Evolutionary conservation across 1,140 invertebrate genomes (phyloP), one percentile per base, ranked within the genome.

Genomic region (Ceratina calcarata): DNA sequence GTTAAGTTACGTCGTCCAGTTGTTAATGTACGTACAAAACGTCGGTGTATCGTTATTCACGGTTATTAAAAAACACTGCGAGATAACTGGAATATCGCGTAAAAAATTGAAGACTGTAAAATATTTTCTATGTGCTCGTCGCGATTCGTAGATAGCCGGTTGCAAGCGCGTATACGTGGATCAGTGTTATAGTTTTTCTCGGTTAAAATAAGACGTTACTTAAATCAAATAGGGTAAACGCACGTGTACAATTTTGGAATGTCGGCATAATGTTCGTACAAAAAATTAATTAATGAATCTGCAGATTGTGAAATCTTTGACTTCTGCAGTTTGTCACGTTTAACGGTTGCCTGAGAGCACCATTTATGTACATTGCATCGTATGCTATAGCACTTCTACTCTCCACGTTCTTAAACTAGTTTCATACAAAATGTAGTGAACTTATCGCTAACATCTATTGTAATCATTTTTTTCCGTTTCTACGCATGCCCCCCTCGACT

Each of bases 381-480:
- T 51, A 79, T 60, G 75, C 53, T 79, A 85, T 62, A 75, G 60
- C 72, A 68, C 55, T 68, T 74, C 75, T 79, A 78, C 66, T 60
- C 82, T 79, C 78, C 76, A 72, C 60, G 53, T 66, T 6, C 78
- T 90, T 89, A 88, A 86, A 89, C 89, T 90, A 90, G 88, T 90
- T 88, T 89, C 86, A 86, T 87, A 90, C 82, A 83, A 89, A 90
- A 88, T 70, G 73, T 57, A 61, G 69, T 70, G 61, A 83, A 85
- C 64, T 86, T 86, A 83, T 66, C 64, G 51, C 81, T 83, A 86
- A 82, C 58, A 49, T 66, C 71, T 85, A 85, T 87, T 65, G 66
- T 78, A 78, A 78, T 77, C 51, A 57, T 58, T 24, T 16, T 69
- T 49, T 66, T 57, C 13, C 55, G 12, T 74, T 61, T 27, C 24